Evolutionary conservation across 1,140 invertebrate species (phyloP), one percentile per base, ranked within the genome.

Genomic region (Cylas formicarius): DNA sequence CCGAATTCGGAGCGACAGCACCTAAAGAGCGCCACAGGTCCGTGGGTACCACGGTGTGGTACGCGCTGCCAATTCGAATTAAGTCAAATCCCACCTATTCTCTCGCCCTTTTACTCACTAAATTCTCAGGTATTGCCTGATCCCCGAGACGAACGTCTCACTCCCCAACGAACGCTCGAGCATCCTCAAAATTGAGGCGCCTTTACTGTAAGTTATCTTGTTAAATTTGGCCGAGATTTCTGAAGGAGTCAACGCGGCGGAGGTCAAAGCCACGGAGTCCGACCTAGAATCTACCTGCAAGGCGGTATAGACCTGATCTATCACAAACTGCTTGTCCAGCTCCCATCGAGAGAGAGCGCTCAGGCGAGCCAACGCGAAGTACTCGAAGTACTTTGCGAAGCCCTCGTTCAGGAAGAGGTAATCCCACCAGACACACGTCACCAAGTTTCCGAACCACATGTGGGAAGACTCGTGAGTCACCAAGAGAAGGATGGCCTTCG

Each of bases 351-450:
- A 40, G 20, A 44, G 18, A 6, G 17, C 13, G 20, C 32, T 48
- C 31, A 48, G 37, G 24, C 14, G 17, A 13, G 46, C 39, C 17
- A 26, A 10, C 5, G 39, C 39, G 14, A 42, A 43, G 21, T 48
- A 87, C 63, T 86, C 77, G 68, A 93, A 81, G 60, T 82, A 94
- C 2, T 78, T 79, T 6, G 90, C 90, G 61, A 96, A 93, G 2
- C 90, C 90, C 71, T 93, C 89, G 65, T 92, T 92, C 6, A 94
- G 67, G 89, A 89, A 94, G 0, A 95, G 67, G 65, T 94, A 87
- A 61, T 84, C 81, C 90, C 90, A 95, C 43, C 70, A 79, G 23
- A 66, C 48, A 0, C 73, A 71, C 0, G 74, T 76, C 0, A 83
- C 79, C 50, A 80, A 66, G 52, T 84, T 78, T 1, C 80, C 81